These are phyloP conservation scores for Thereva nobilitata DNA, from an alignment of 2,888 invertebrate species.

Conservation along the genomic window DNA sequence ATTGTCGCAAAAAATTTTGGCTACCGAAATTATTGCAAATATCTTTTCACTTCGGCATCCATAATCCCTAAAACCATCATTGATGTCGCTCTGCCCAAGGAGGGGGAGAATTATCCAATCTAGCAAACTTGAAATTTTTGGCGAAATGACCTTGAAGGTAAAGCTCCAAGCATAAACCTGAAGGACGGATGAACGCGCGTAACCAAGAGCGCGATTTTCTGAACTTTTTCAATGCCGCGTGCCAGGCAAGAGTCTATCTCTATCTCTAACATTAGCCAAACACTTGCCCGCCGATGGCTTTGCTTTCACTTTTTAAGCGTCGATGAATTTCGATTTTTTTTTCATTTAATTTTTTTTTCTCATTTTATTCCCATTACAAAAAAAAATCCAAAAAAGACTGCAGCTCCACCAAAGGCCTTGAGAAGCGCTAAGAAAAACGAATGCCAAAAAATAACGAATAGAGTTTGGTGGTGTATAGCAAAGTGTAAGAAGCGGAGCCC, in stretches of 20 bases:
- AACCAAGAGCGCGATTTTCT: constrained; percentile 14
- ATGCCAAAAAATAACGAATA: too few relatives aligned
- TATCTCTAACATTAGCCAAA: constrained; percentile 1
- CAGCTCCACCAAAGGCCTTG: neutral
- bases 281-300: constrained; percentile 7
- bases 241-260: neutral
- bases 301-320: constrained; percentile 26
- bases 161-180: constrained; percentile 12
- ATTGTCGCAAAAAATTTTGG: too few relatives aligned
- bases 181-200: constrained; percentile 14
- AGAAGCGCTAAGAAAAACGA: neutral
- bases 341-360: neutral
- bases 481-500: too few relatives aligned
- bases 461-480: too few relatives aligned
- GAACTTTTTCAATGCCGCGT: constrained; percentile 19
- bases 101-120: too few relatives aligned
- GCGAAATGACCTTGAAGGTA: constrained; percentile 22
- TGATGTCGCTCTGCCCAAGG: too few relatives aligned
- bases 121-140: constrained; percentile 23
- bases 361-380: constrained; percentile 10
- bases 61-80: too few relatives aligned
- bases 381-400: constrained; percentile 2
- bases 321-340: constrained; percentile 22
- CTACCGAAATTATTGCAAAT: too few relatives aligned
- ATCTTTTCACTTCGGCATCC: too few relatives aligned